Conservation (phyloP, 37 sponge, comb jelly and placozoan species). For the Amphimedon queenslandica region DNA sequence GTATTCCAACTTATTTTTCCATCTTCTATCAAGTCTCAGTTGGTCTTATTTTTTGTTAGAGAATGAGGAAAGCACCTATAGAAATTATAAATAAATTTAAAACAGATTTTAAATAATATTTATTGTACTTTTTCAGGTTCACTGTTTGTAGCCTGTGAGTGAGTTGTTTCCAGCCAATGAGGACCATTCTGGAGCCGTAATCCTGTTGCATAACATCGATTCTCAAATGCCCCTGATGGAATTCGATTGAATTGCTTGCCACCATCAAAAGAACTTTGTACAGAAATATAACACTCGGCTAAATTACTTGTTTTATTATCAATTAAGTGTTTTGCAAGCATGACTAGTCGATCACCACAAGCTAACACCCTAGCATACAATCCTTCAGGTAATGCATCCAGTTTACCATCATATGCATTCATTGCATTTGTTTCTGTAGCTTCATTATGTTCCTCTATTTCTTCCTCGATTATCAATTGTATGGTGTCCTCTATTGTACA, state of each 20-base stretch:
- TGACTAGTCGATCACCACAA: conserved; percentile 21
- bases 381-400: too few relatives aligned
- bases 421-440: not conserved
- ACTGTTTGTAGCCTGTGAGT: too few relatives aligned
- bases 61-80: not conserved
- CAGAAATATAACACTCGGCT: conserved; percentile 24
- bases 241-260: conserved; percentile 30
- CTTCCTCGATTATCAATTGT: not conserved
- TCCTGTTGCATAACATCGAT: too few relatives aligned
- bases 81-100: not conserved
- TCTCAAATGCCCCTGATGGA: conserved; percentile 26
- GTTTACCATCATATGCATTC: too few relatives aligned
- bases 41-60: not conserved
- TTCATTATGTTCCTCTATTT: not conserved
- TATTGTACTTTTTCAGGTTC: not conserved
- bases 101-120: not conserved
- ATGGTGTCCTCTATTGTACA: too few relatives aligned
- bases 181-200: too few relatives aligned
- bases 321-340: too few relatives aligned
- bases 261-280: conserved; percentile 20
- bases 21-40: not conserved
- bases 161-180: too few relatives aligned
- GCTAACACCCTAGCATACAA: too few relatives aligned
- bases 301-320: too few relatives aligned
- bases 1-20: too few relatives aligned